Evolutionary conservation across 2,113 vertebrate species (phyloP).

Genomic region (Spea multiplicata): DNA sequence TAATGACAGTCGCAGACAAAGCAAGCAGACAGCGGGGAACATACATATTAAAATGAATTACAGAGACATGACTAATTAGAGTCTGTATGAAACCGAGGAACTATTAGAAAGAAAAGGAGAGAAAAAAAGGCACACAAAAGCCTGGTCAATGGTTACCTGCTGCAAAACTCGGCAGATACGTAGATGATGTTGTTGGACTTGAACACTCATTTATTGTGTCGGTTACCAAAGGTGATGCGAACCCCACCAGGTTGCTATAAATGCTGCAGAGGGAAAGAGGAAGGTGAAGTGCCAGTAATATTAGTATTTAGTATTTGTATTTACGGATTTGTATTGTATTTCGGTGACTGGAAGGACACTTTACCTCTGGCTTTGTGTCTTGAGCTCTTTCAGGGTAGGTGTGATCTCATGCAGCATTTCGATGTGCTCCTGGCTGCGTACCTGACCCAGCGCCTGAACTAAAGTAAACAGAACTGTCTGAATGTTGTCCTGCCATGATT

Average conservation of each 20-base stretch:
- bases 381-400: slow-evolving; percentile 89
- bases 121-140: background rate
- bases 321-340: slow-evolving; percentile 36
- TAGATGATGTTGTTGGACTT: slow-evolving; percentile 79
- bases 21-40: background rate
- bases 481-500: slow-evolving; percentile 97
- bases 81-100: too few species aligned
- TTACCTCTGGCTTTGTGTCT: slow-evolving; percentile 91
- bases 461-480: slow-evolving; percentile 94
- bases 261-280: slow-evolving; percentile 67
- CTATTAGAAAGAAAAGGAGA: background rate
- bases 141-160: slow-evolving; percentile 70
- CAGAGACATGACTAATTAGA: too few species aligned
- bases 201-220: slow-evolving; percentile 85
- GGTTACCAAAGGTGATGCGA: slow-evolving; percentile 94
- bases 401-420: slow-evolving; percentile 96
- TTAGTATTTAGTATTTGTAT: too few species aligned
- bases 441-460: slow-evolving; percentile 92
- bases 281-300: background rate
- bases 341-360: background rate
- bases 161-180: slow-evolving; percentile 89
- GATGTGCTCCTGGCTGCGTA: slow-evolving; percentile 84
- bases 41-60: too few species aligned
- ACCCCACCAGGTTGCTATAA: slow-evolving; percentile 94
- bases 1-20: background rate